phyloP scores from a whole-genome alignment of 2,797 vertebrate genomes.

The Crenuchus spilurus region DNA sequence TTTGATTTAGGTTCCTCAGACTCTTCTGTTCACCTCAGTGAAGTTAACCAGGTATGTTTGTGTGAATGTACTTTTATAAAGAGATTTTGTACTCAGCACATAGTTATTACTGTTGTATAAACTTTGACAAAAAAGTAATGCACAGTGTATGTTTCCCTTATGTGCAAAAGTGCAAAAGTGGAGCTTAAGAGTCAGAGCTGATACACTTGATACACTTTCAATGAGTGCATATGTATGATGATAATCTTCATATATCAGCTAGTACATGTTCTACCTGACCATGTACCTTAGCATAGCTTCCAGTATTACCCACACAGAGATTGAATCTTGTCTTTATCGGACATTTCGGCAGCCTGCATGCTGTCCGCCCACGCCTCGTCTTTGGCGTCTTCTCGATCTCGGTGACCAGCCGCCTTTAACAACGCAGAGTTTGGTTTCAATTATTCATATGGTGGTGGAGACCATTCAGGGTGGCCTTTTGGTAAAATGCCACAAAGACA shows the following conservation, averaged over 20 bases:
- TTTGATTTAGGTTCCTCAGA: too few relatives aligned
- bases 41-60: too few relatives aligned
- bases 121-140: too few relatives aligned
- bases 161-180: too few relatives aligned
- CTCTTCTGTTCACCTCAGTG: too few relatives aligned
- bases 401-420: conserved; percentile 54
- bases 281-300: neutral
- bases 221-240: too few relatives aligned
- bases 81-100: too few relatives aligned
- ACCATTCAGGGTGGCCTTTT: conserved; percentile 75
- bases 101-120: too few relatives aligned
- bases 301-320: neutral
- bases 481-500: conserved; percentile 80
- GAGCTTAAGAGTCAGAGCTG: too few relatives aligned
- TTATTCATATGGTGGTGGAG: conserved; percentile 70
- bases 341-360: conserved; percentile 11
- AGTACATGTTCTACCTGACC: neutral
- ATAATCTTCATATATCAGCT: neutral
- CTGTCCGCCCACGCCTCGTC: conserved; percentile 37
- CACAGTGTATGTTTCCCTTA: too few relatives aligned
- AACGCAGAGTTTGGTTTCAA: conserved; percentile 70
- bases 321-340: conserved; percentile 23
- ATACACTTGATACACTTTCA: too few relatives aligned
- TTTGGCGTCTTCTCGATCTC: conserved; percentile 28
- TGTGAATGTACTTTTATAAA: too few relatives aligned